These are phyloP conservation scores for Dasyurus viverrinus DNA, from an alignment of 2,113 vertebrate species.

Conservation along the genomic window DNA sequence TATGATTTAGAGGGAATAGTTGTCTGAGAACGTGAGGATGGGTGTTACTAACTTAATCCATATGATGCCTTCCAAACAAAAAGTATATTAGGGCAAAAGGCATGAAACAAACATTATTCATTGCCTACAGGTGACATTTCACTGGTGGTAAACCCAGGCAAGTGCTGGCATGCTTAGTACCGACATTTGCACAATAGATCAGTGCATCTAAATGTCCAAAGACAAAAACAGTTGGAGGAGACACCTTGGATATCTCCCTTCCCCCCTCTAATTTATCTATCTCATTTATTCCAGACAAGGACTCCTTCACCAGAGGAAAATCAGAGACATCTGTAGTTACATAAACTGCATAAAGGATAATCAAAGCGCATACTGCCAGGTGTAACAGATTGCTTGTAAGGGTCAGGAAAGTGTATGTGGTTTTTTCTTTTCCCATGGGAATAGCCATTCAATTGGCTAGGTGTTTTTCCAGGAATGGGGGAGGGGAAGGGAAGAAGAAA, in stretches of 20 bases:
- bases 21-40: slow-evolving; percentile 83
- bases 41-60: slow-evolving; percentile 92
- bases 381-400: slow-evolving; percentile 53
- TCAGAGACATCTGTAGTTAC: slow-evolving; percentile 75
- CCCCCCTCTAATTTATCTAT: slow-evolving; percentile 76
- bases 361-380: slow-evolving; percentile 46
- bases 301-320: slow-evolving; percentile 72
- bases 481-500: slow-evolving; percentile 23
- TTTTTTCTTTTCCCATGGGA: slow-evolving; percentile 26
- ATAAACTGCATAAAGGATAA: slow-evolving; percentile 32
- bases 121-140: slow-evolving; percentile 86
- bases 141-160: slow-evolving; percentile 77
- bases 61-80: slow-evolving; percentile 83
- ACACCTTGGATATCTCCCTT: slow-evolving; percentile 70
- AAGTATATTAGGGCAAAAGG: slow-evolving; percentile 80
- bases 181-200: slow-evolving; percentile 85
- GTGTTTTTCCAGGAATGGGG: slow-evolving; percentile 47
- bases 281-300: slow-evolving; percentile 79
- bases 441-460: slow-evolving; percentile 44
- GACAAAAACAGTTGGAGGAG: slow-evolving; percentile 75
- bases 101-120: slow-evolving; percentile 85
- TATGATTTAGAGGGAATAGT: slow-evolving; percentile 84
- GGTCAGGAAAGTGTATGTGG: slow-evolving; percentile 42
- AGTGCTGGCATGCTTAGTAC: slow-evolving; percentile 78
- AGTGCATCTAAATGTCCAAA: slow-evolving; percentile 73